Evolutionary conservation across 2,797 vertebrate genomes (phyloP), one percentile per base, ranked within the genome.

Genomic region (Melanotaenia boesemani): DNA sequence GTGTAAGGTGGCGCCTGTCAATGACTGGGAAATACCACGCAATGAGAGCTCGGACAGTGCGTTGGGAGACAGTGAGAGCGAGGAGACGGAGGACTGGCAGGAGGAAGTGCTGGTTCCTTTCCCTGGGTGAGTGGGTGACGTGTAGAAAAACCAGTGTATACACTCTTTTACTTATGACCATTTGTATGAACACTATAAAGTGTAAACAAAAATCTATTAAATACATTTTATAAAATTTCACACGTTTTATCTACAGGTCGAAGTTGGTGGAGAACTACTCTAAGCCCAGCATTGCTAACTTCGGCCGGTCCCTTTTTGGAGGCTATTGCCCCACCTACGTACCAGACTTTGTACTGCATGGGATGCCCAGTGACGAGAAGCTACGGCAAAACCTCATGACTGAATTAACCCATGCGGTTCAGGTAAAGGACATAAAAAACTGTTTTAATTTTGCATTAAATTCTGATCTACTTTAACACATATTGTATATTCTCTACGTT

Each of bases 11-110:
- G 74, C 85, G 46, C 91, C 93, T 0, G 88, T 95, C 80, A 94
- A 92, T 48, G 98, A 99, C 74, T 99, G 97, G 97, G 98, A 99
- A 93, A 99, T 99, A 92, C 98, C 98, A 30, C 96, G 98, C 89
- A 99, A 99, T 52, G 98, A 99, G 94, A 99, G 98, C 93, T 99
- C 97, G 32, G 98, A 99, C 81, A 99, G 98, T 63, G 98, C 98
- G 6, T 93, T 99, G 73, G 98, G 98, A n/a, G 98, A 99, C 94
- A 99, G 98, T 1, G 98, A 99, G 90, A 99, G 96, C 11, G 98
- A 99, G 91, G 97, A 98, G 74, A 96, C 96, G 0, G 96, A 96
- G 72, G 97, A 98, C 3, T 99, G 98, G 97, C 94, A 97, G 88
- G 98, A 99, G 88, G 98, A 99, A 64, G 95, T 98, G 28, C 94